Evolutionary conservation across 2,888 invertebrate genomes (phyloP).

Genomic region (Amblyjoppa proteus): DNA sequence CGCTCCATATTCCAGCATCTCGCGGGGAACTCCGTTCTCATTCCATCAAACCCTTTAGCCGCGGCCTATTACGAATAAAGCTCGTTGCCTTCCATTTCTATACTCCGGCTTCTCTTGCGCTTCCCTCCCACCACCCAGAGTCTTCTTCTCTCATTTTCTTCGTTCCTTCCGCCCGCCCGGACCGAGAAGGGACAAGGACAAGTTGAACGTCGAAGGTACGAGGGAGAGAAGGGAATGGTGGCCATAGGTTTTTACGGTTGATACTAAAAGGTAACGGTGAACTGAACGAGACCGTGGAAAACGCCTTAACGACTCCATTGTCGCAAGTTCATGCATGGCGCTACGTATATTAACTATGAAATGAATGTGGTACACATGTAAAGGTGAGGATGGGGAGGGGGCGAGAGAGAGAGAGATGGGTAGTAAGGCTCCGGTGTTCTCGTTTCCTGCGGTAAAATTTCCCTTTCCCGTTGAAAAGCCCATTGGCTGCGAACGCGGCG

Average conservation of each 20-base stretch:
- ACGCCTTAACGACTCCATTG: conserved; percentile 66
- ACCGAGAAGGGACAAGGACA: neutral
- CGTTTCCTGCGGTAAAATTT: conserved; percentile 49
- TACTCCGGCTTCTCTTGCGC: neutral
- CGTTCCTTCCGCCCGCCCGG: neutral
- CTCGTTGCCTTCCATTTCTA: conserved; percentile 27
- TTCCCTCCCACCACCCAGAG: neutral
- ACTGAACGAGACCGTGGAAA: conserved; percentile 61
- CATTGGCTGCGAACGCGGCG: conserved; percentile 51
- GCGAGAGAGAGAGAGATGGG: neutral
- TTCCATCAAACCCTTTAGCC: conserved; percentile 52
- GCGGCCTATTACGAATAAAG: conserved; percentile 41
- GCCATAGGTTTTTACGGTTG: conserved; percentile 63
- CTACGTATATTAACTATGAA: conserved; percentile 60
- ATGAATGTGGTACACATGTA: conserved; percentile 58
- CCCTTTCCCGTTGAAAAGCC: conserved; percentile 47
- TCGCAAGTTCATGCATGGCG: conserved; percentile 61
- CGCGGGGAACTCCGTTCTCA: conserved; percentile 20
- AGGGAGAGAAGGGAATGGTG: conserved; percentile 8
- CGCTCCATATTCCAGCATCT: conserved; percentile 31
- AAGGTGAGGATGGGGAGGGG: conserved; percentile 28
- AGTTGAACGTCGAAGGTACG: neutral
- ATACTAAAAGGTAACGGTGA: conserved; percentile 63
- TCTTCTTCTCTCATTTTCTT: conserved; percentile 23
- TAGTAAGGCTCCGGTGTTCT: conserved; percentile 18